phyloP scores from a whole-genome alignment of 2,888 invertebrate species.

The Drosophila phalerata region DNA sequence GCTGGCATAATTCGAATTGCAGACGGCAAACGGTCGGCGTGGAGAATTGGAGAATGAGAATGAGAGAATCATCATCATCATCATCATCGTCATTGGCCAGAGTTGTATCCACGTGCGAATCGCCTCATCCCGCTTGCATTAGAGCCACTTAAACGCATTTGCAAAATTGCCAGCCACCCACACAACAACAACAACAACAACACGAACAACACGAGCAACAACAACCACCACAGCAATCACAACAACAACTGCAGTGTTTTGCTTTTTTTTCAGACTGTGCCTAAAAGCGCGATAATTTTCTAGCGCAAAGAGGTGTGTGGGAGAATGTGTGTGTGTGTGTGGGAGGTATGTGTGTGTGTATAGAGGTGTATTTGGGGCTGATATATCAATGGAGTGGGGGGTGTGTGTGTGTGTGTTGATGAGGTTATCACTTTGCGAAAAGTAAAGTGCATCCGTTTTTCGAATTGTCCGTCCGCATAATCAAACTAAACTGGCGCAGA shows the following conservation, averaged over 20 bases:
- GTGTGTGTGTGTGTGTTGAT: slow-evolving; percentile 46
- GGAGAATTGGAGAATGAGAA: slow-evolving; percentile 4
- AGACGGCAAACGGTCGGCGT: slow-evolving; percentile 43
- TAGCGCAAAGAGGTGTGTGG: slow-evolving; percentile 35
- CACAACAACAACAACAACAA: slow-evolving; percentile 61
- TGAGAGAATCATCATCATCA: not conserved
- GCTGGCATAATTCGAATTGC: slow-evolving; percentile 63
- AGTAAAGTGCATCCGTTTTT: slow-evolving; percentile 80
- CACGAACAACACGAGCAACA: slow-evolving; percentile 21
- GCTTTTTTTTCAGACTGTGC: slow-evolving; percentile 34
- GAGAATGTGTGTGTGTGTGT: not conserved
- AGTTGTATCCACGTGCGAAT: slow-evolving; percentile 72
- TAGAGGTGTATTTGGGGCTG: not conserved
- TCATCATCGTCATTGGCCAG: slow-evolving; percentile 30
- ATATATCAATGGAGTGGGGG: no score
- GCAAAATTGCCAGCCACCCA: slow-evolving; percentile 76
- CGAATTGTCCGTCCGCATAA: slow-evolving; percentile 64
- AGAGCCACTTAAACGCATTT: slow-evolving; percentile 80
- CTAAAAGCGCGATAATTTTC: slow-evolving; percentile 74
- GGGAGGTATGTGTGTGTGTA: not conserved
- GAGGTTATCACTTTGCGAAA: slow-evolving; percentile 78
- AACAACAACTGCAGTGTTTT: slow-evolving; percentile 38
- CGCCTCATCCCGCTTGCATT: slow-evolving; percentile 78
- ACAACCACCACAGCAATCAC: not conserved
- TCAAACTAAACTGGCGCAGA: slow-evolving; percentile 76